Base-by-base conservation (phyloP, 2,888 invertebrate genomes). In the Acholoe squamosa region DNA sequence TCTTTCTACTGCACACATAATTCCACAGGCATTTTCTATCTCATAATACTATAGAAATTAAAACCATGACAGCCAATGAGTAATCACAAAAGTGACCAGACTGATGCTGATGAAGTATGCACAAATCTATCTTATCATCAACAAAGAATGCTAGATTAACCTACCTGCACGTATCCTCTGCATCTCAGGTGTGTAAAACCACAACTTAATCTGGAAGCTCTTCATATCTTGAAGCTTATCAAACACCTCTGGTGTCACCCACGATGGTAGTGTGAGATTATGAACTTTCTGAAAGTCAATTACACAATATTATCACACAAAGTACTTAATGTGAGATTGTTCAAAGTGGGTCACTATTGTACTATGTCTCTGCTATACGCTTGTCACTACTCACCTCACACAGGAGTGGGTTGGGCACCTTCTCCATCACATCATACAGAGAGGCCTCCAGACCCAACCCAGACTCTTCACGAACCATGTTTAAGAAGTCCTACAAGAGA, bases 81-180 rank as follows among this genome's bases (percentile, higher is more conserved):
- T n/a, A n/a, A n/a, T n/a, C n/a, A n/a, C n/a, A n/a, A n/a, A n/a
- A n/a, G n/a, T n/a, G n/a, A n/a, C n/a, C n/a, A n/a, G n/a, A n/a
- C n/a, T n/a, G n/a, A n/a, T n/a, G n/a, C n/a, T n/a, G n/a, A n/a
- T n/a, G n/a, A n/a, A n/a, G n/a, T n/a, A n/a, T n/a, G n/a, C n/a
- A n/a, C n/a, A n/a, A n/a, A n/a, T n/a, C n/a, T 43, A 43, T 10
- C 43, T 43, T 43, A 43, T 7, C 43, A 43, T 43, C 3, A 3
- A 43, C 10, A 43, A 43, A 7, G 43, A 43, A 43, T 43, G 3
- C 10, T 10, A 43, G 10, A 43, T 43, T 43, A 43, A 43, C 43
- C 43, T 33, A 91, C 92, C 92, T 91, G 91, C 91, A 34, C 89
- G 54, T 0, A 91, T 34, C 22, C 90, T 71, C 10, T 51, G 54